Evolutionary conservation across 2,888 invertebrate species (phyloP), one percentile per base, ranked within the genome.

Genomic region (Pseudococcus longispinus): DNA sequence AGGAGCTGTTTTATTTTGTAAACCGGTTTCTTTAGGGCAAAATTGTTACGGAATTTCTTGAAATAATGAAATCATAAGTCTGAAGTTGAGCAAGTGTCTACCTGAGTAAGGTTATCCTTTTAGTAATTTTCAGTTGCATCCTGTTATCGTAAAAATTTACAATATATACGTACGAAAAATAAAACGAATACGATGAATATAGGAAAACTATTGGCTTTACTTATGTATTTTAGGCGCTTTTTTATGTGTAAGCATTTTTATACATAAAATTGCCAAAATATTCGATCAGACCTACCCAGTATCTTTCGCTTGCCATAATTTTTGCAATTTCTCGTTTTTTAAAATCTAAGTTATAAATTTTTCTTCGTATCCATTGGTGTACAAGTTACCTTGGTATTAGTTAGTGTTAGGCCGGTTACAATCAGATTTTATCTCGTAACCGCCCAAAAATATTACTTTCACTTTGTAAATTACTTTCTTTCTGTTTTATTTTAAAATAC

Each of bases 361-460:
- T 85, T 70, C 46, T 20, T 86, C 74, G 55, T 86, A 86, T 86
- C 86, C 80, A 86, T 80, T 86, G 86, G 86, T 86, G 86, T 86
- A 80, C 80, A 86, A 86, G 86, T 86, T 86, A 86, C 86, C 86
- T 86, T 80, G 80, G 23, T 86, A 86, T 86, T 86, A 86, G 80
- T 74, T 86, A 86, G 32, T 80, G 37, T 55, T 86, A 77, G 77
- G 37, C 46, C 13, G 37, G 46, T 60, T 77, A 44, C 80, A n/a
- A 51, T 86, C 55, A 80, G 80, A 86, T 44, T 86, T 32, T n/a
- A 32, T 86, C 77, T 86, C 23, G 51, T 86, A 77, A 80, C 80
- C 26, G 55, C 37, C 74, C 86, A 86, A 86, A 51, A 55, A 80
- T 86, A 80, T 80, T 86, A 86, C 86, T 86, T 86, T 86, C 86